phyloP scores from a whole-genome alignment of 2,113 vertebrate species.

The Prunella fulvescens region DNA sequence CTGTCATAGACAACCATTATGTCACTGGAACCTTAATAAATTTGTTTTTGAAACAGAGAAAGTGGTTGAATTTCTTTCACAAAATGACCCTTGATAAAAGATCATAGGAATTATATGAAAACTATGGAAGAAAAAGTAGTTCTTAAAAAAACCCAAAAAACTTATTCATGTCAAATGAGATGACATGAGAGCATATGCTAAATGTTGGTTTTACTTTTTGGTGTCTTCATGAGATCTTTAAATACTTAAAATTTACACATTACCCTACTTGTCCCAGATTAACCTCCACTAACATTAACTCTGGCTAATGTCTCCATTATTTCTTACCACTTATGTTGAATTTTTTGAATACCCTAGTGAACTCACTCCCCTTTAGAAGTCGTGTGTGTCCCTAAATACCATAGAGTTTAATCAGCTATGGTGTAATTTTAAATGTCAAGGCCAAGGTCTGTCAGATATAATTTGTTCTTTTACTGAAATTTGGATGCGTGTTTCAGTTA shows the following conservation, averaged over 20 bases:
- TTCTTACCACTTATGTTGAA: not conserved
- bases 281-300: not conserved
- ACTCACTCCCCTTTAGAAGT: not conserved
- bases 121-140: not conserved
- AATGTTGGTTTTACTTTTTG: not conserved
- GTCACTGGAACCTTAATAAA: not conserved
- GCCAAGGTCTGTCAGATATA: slow-evolving; percentile 43
- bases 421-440: slow-evolving; percentile 54
- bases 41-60: not conserved
- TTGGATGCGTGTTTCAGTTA: slow-evolving; percentile 35
- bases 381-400: not conserved
- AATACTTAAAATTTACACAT: not conserved
- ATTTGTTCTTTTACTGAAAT: slow-evolving; percentile 61
- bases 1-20: no score
- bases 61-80: not conserved
- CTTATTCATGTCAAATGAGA: not conserved
- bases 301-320: not conserved
- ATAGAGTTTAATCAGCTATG: not conserved
- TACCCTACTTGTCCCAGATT: not conserved
- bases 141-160: not conserved
- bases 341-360: not conserved
- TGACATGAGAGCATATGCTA: not conserved
- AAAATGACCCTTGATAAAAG: not conserved
- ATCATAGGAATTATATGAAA: not conserved
- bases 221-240: not conserved